Conservation (phyloP, 1,140 invertebrate species). For the Holcopasites calliopsidis region DNA sequence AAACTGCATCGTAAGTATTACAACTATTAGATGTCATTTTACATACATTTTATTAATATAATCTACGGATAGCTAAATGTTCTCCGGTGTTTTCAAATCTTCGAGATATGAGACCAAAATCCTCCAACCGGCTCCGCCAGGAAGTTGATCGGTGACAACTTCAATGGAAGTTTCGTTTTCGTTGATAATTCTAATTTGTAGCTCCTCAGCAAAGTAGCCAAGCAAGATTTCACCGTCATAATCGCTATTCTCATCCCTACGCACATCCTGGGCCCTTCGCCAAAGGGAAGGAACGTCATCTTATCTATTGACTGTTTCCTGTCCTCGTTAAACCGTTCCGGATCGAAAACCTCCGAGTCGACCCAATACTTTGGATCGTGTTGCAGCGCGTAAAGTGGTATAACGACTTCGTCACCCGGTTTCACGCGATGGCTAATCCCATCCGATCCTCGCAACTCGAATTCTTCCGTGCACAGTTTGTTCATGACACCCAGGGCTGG, state of each 20-base stretch:
- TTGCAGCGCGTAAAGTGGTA: slow-evolving; percentile 78
- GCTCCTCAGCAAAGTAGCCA: slow-evolving; percentile 45
- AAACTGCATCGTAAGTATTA: no score
- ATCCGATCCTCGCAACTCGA: slow-evolving; percentile 57
- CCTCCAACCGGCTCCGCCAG: slow-evolving; percentile 35
- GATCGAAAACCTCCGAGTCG: slow-evolving; percentile 84
- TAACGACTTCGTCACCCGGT: slow-evolving; percentile 59
- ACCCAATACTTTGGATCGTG: slow-evolving; percentile 58
- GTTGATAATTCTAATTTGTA: slow-evolving; percentile 54
- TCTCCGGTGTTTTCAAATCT: not conserved
- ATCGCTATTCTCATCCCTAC: slow-evolving; percentile 76
- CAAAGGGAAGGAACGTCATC: slow-evolving; percentile 81
- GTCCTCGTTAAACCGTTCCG: slow-evolving; percentile 82
- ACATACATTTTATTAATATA: no score
- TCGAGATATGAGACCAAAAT: slow-evolving; percentile 43
- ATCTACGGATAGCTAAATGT: no score
- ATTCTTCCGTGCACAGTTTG: slow-evolving; percentile 51
- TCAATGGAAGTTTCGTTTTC: slow-evolving; percentile 48
- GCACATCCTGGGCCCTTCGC: slow-evolving; percentile 81
- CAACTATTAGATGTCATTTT: no score
- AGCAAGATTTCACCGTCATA: slow-evolving; percentile 50
- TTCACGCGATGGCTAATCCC: slow-evolving; percentile 48
- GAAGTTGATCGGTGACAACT: slow-evolving; percentile 2
- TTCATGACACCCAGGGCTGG: slow-evolving; percentile 8
- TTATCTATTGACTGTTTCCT: slow-evolving; percentile 61